Evolutionary conservation across 2,113 vertebrate genomes (phyloP), one percentile per base, ranked within the genome.

Genomic region (Tenebrosternarchus preto): DNA sequence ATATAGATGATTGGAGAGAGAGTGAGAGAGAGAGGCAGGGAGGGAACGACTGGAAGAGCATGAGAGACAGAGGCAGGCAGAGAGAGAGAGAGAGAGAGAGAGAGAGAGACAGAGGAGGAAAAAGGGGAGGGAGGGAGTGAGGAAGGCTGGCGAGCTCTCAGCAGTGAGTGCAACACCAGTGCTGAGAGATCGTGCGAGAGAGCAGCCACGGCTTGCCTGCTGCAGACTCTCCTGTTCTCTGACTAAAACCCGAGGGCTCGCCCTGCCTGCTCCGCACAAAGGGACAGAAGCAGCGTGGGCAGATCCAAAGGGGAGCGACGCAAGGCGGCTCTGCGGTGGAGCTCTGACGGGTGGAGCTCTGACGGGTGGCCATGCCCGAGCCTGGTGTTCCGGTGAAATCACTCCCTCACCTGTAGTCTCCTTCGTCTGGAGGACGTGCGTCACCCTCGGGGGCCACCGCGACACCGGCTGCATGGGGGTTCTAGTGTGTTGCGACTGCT

Each of bases 401-500:
- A 50, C 25, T 77, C 53, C 22, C 56, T 80, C 73, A 84, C 72
- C 80, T 80, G 80, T 73, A 81, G 76, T 77, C 59, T 80, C 59
- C 39, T n/a, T 1, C 71, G n/a, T 68, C 83, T 29, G 50, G 75
- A 82, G 39, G 67, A 43, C 43, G 24, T 59, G 60, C 78, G 11
- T 80, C 20, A 11, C 5, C 71, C n/a, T n/a, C 61, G 17, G 22
- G 78, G 76, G 39, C 73, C 83, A 56, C 76, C 74, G 85, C 82
- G 46, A 77, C 82, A 33, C 78, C 80, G 83, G 36, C 92, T 85
- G 88, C 87, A 94, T 94, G 93, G 93, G 93, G 88, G 92, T 94
- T 76, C 88, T 94, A 78, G 92, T 93, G 78, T 94, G 93, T 89
- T 94, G 93, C 80, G 91, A 94, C 89, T 94, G 93, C 90, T 93